Percentiles rank a stretch among this genome's conserved stretches.
These are phyloP conservation scores for Archivesica marissinica DNA, from an alignment of 1,140 invertebrate genomes.

Conservation along the genomic window DNA sequence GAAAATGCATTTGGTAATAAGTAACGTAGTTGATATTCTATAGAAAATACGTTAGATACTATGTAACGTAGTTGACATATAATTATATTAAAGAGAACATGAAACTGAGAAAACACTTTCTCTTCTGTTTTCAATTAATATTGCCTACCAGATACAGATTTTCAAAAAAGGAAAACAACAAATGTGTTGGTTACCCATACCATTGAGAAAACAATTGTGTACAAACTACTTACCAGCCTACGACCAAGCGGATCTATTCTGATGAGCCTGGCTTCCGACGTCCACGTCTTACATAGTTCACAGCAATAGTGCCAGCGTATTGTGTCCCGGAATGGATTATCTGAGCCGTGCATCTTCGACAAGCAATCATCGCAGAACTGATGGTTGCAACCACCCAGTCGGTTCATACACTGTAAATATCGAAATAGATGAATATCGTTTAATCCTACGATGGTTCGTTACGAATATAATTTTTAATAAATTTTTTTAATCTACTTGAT, in stretches of 20 bases:
- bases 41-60: no score
- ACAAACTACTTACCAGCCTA: slow-evolving; percentile 36
- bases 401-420: slow-evolving; percentile 52
- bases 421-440: neutral
- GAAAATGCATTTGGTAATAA: no score
- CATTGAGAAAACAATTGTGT: neutral
- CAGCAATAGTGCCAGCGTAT: slow-evolving; percentile 43
- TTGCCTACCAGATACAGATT: neutral
- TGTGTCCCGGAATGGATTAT: slow-evolving; percentile 46
- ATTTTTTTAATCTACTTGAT: no score
- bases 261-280: slow-evolving; percentile 33
- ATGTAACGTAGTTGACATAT: no score
- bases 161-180: neutral
- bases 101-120: no score
- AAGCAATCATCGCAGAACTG: slow-evolving; percentile 50
- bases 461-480: no score
- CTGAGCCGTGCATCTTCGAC: slow-evolving; percentile 13
- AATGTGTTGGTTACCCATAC: neutral
- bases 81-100: no score
- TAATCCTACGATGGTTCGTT: no score
- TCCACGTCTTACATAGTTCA: slow-evolving; percentile 2
- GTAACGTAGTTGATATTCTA: no score
- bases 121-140: neutral
- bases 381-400: slow-evolving; percentile 24
- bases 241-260: slow-evolving; percentile 31